phyloP scores from a whole-genome alignment of 1,140 invertebrate genomes.

The Dreissena polymorpha region DNA sequence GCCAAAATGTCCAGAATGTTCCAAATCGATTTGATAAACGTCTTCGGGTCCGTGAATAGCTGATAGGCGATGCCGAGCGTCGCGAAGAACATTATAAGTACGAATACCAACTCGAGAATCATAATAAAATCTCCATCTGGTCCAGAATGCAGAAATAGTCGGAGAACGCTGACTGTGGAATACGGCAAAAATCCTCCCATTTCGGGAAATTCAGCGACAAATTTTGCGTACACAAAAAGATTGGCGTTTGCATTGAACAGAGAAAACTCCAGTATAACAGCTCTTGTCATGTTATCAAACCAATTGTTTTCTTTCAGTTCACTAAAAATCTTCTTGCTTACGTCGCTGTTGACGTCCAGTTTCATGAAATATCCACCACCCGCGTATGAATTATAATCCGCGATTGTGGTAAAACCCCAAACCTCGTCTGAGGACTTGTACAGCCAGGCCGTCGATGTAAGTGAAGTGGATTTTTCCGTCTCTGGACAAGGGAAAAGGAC shows the following conservation, averaged over 20 bases:
- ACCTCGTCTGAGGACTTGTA: conserved; percentile 49
- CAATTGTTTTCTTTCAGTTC: conserved; percentile 75
- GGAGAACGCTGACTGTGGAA: conserved; percentile 36
- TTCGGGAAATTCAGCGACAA: conserved; percentile 78
- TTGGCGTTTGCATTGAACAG: conserved; percentile 79
- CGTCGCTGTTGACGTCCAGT: conserved; percentile 51
- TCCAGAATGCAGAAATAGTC: conserved; percentile 19
- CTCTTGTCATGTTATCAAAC: conserved; percentile 81
- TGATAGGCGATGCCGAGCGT: background rate
- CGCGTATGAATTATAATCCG: conserved; percentile 54
- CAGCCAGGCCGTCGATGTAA: conserved; percentile 56
- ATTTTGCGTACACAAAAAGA: conserved; percentile 55
- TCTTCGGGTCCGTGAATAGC: conserved; percentile 14
- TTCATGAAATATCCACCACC: conserved; percentile 63
- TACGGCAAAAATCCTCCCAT: conserved; percentile 71
- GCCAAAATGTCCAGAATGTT: conserved; percentile 43
- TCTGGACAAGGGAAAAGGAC: conserved; percentile 4
- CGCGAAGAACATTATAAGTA: conserved; percentile 25
- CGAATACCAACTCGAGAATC: conserved; percentile 43
- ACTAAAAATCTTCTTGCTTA: conserved; percentile 63
- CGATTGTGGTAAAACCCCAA: conserved; percentile 59
- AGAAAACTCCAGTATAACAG: conserved; percentile 81
- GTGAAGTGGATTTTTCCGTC: conserved; percentile 21
- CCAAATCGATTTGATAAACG: conserved; percentile 50
- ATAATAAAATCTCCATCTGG: conserved; percentile 21